Percentiles rank a stretch among this genome's conserved stretches.
Evolutionary conservation across 2,797 vertebrate species (phyloP).

Genomic region (Phoeniculus purpureus): DNA sequence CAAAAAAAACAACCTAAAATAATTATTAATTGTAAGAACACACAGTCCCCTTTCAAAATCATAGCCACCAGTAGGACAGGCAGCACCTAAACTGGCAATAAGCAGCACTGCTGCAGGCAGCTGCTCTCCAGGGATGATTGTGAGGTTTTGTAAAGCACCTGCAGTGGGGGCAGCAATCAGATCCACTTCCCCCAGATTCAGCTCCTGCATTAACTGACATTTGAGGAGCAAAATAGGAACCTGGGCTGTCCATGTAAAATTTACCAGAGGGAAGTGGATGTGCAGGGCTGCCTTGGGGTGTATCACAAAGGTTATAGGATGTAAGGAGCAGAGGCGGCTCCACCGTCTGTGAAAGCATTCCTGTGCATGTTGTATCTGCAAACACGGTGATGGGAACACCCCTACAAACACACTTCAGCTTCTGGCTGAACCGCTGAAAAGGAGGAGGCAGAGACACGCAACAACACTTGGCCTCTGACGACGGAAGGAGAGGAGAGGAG

Average conservation of each 20-base stretch:
- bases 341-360: not conserved
- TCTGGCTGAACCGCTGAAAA: not conserved
- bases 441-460: not conserved
- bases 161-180: not conserved
- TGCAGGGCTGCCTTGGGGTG: not conserved
- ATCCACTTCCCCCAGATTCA: slow-evolving; percentile 54
- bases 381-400: not conserved
- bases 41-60: not conserved
- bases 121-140: not conserved
- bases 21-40: not conserved
- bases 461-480: not conserved
- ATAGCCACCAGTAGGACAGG: not conserved
- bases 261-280: not conserved
- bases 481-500: not conserved
- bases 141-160: not conserved
- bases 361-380: not conserved
- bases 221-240: slow-evolving; percentile 28
- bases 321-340: not conserved
- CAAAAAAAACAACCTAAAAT: not conserved
- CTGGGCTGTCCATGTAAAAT: slow-evolving; percentile 32
- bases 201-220: slow-evolving; percentile 13
- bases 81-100: not conserved
- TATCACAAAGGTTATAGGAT: not conserved
- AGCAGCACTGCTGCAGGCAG: not conserved
- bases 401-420: not conserved